Conservation (phyloP, 1,140 invertebrate genomes). For the Lerema accius region DNA sequence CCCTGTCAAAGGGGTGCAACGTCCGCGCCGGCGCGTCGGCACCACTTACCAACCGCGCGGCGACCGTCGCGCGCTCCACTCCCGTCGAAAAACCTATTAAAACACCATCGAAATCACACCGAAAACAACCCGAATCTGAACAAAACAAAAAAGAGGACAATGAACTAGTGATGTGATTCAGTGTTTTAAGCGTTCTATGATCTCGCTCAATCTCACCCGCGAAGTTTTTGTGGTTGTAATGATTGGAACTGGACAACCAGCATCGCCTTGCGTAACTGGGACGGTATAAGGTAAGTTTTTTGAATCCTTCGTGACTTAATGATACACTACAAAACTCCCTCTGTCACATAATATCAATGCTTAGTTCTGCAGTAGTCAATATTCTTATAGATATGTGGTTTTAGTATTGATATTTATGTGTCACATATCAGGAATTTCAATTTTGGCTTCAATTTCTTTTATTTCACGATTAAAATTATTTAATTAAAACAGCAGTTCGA, state of each 20-base stretch:
- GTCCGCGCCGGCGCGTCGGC: slow-evolving; percentile 55
- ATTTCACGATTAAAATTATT: too few species aligned
- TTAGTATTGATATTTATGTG: too few species aligned
- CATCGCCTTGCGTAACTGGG: slow-evolving; percentile 12
- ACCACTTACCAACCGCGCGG: slow-evolving; percentile 51
- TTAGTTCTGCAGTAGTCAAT: not conserved
- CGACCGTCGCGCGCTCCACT: slow-evolving; percentile 32
- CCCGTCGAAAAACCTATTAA: slow-evolving; percentile 28
- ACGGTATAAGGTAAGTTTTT: slow-evolving; percentile 13
- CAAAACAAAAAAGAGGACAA: not conserved
- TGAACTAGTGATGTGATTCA: slow-evolving; percentile 11
- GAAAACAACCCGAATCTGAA: not conserved
- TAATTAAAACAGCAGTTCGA: too few species aligned
- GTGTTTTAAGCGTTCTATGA: not conserved
- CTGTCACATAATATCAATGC: slow-evolving; percentile 9
- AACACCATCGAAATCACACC: slow-evolving; percentile 28
- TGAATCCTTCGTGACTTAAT: not conserved
- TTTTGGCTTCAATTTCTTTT: too few species aligned
- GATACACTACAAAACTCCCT: too few species aligned
- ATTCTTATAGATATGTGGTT: too few species aligned
- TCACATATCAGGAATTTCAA: too few species aligned
- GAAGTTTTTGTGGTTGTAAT: slow-evolving; percentile 16
- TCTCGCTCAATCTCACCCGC: not conserved
- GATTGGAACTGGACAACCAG: slow-evolving; percentile 4
- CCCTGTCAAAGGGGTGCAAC: slow-evolving; percentile 52